Evolutionary conservation across 1,140 invertebrate species (phyloP).

Genomic region (Rhyacophila brunnea): DNA sequence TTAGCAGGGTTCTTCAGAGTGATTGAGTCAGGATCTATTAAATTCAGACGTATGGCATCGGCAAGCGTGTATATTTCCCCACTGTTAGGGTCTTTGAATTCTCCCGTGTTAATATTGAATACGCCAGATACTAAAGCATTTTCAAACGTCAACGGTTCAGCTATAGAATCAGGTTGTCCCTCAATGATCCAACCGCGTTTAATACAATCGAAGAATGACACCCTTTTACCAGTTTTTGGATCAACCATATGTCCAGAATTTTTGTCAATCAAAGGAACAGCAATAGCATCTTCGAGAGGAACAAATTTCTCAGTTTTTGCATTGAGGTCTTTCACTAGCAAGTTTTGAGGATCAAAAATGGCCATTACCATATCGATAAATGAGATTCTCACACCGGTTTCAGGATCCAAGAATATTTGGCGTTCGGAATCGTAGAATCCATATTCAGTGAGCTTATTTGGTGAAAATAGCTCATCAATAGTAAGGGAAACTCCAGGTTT

Average conservation of each 20-base stretch:
- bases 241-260: conserved; percentile 80
- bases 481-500: conserved; percentile 45
- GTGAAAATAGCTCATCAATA: conserved; percentile 60
- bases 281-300: conserved; percentile 71
- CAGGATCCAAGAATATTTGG: conserved; percentile 76
- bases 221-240: conserved; percentile 73
- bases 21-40: conserved; percentile 74
- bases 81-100: conserved; percentile 63
- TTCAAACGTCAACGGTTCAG: conserved; percentile 57
- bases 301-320: conserved; percentile 66
- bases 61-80: conserved; percentile 63
- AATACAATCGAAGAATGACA: conserved; percentile 84
- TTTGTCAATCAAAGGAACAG: conserved; percentile 71
- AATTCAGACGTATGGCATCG: conserved; percentile 69
- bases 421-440: conserved; percentile 74
- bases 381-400: conserved; percentile 68
- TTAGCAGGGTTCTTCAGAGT: conserved; percentile 67
- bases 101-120: conserved; percentile 62
- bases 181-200: conserved; percentile 69
- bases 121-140: conserved; percentile 66
- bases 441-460: conserved; percentile 65
- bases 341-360: conserved; percentile 71
- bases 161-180: conserved; percentile 45
- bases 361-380: conserved; percentile 76
- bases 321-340: conserved; percentile 76